These are phyloP conservation scores for Pongo pygmaeus DNA, from an alignment of 2,113 vertebrate genomes.

Conservation along the genomic window DNA sequence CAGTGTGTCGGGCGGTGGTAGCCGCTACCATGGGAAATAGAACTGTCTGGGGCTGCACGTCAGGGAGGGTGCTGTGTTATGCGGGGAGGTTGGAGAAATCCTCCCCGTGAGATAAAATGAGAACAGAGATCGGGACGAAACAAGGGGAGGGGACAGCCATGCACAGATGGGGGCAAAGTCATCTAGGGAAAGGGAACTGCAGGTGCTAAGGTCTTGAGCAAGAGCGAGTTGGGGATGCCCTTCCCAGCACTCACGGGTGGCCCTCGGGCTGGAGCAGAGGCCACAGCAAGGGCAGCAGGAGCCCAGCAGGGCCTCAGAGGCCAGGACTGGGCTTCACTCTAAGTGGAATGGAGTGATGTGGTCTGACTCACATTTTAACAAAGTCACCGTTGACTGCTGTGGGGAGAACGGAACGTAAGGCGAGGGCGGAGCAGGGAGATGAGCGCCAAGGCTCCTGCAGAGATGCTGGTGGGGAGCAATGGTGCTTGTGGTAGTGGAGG, in stretches of 20 bases:
- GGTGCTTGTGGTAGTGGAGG: accelerated
- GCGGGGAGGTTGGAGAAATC: not conserved
- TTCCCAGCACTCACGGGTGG: not conserved
- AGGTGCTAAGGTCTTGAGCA: not conserved
- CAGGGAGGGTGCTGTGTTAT: too few relatives aligned
- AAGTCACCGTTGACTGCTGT: not conserved
- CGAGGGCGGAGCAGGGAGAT: accelerated
- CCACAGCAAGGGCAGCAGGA: too few relatives aligned
- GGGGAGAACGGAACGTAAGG: accelerated
- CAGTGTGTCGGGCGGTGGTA: accelerated
- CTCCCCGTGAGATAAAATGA: not conserved
- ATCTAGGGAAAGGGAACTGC: too few relatives aligned
- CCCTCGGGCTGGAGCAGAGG: not conserved
- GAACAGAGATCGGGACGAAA: too few relatives aligned
- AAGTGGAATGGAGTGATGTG: accelerated
- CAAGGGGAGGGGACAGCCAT: not conserved
- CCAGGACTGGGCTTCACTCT: not conserved
- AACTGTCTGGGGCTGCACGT: accelerated
- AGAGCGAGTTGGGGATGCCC: accelerated
- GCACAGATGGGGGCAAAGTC: not conserved
- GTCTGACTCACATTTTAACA: not conserved
- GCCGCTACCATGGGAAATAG: accelerated
- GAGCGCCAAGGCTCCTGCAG: not conserved
- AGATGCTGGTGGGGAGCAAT: not conserved
- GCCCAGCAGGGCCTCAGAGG: not conserved